A percentile compares a stretch with the other conserved stretches of the same genome.
phyloP scores from a whole-genome alignment of 2,888 invertebrate species.

The Drosophila stalkeri region DNA sequence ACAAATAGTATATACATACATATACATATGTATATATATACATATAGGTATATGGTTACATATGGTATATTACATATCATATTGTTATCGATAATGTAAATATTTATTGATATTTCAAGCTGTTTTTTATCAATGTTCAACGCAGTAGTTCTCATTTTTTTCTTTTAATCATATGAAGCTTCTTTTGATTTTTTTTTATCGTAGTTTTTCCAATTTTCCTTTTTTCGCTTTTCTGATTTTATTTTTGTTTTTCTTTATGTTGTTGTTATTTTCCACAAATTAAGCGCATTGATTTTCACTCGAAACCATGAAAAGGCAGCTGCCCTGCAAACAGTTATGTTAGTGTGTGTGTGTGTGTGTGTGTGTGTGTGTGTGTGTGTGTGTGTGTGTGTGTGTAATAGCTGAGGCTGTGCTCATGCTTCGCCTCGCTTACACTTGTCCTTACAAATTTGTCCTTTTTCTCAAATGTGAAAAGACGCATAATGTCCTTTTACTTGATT shows the following conservation, averaged over 20 bases:
- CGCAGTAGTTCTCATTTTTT: not conserved
- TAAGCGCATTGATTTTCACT: slow-evolving; percentile 77
- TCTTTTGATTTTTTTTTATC: not conserved
- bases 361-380: slow-evolving; percentile 17
- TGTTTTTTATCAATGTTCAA: not conserved
- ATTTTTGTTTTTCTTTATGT: not conserved
- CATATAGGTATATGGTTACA: not conserved
- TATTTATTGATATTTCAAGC: not conserved
- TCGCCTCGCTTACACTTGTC: slow-evolving; percentile 80
- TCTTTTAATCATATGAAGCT: not conserved
- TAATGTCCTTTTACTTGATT: slow-evolving; percentile 76
- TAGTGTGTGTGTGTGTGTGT: slow-evolving; percentile 4
- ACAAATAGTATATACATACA: no score
- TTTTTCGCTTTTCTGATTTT: slow-evolving; percentile 1
- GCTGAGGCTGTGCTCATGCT: slow-evolving; percentile 34
- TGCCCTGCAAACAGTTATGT: slow-evolving; percentile 27
- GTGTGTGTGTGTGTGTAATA: slow-evolving; percentile 19
- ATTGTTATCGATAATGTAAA: not conserved
- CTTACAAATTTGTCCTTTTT: slow-evolving; percentile 81
- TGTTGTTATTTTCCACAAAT: slow-evolving; percentile 46
- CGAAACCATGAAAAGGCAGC: slow-evolving; percentile 58
- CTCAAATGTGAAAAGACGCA: slow-evolving; percentile 82
- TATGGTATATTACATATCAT: not conserved
- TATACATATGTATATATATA: no score
- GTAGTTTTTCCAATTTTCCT: slow-evolving; percentile 17